Evolutionary conservation across 2,888 invertebrate species (phyloP), one percentile per base, ranked within the genome.

Genomic region (Electrophaes corylata): DNA sequence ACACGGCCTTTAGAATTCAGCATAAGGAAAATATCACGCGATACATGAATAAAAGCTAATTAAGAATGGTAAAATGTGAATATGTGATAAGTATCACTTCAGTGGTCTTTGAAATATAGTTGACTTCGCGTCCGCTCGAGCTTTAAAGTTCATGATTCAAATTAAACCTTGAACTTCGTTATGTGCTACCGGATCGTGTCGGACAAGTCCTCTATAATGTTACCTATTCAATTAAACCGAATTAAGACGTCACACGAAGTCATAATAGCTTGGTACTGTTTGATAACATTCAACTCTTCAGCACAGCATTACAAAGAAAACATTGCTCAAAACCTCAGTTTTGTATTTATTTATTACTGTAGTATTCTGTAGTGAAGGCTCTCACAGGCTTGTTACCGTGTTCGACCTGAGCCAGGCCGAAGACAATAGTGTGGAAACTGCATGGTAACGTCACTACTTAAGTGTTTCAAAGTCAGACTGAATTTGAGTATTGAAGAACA

Each of bases 161-260:
- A 62, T 47, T 48, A 40, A 62, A 57, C 73, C 73, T 66, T 73
- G 74, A 73, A 72, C 75, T 76, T 74, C 60, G 56, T 53, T 33
- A 46, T 41, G 37, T 46, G 23, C 46, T 26, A 47, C 23, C 19
- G 37, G 47, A 52, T 45, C 40, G 44, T 54, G 53, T 46, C 50
- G 16, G 47, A 26, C 31, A 20, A 39, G 26, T 46, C 37, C 31
- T 26, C 33, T 55, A 29, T 29, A 40, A 29, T 18, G 40, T 47
- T 47, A 47, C 14, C 23, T 37, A 18, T 20, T 31, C 40, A 40
- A 40, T 12, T 44, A 44, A 53, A 54, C 18, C 12, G 12, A 35
- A 35, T 35, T 35, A 35, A 5, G 39, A 49, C 41, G 14, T 48
- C 47, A 49, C 19, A 43, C 10, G 8, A 0, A 37, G 23, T 35